Base-by-base conservation (phyloP, 1,140 invertebrate species). In the Adelges cooleyi region DNA sequence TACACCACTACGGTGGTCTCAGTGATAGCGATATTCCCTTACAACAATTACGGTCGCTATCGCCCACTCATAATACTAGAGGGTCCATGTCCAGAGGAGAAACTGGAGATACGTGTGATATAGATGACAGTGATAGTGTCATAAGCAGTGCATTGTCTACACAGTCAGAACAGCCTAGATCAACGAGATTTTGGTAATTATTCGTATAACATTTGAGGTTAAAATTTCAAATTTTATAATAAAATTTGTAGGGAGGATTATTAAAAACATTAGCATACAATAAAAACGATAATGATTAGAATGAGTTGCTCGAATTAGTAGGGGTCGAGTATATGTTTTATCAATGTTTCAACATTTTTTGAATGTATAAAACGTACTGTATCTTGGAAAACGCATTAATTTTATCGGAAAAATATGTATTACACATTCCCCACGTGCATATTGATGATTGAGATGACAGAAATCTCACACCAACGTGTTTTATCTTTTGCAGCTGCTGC, bases 131-230 rank as follows among this genome's bases (percentile, higher is more conserved):
- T 65, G 86, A 82, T 48, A 89, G 86, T 49, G 85, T 90, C 66
- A 89, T 87, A 48, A 92, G 89, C 72, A 92, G 89, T 81, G 87
- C 90, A 72, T 92, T 92, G 76, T 92, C 89, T 70, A 93, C 90
- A 65, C 90, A 93, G 76, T 91, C 89, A 70, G 90, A 93, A 78
- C 78, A 89, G 71, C 88, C 88, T 15, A 79, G 86, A 68, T 85
- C 84, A 59, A 87, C 86, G 42, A 79, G 82, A 71, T 62, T 62
- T 48, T 62, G 56, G 56, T 62, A 62, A 62, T 13, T 2, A 59
- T 18, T n/a, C n/a, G n/a, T 33, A 33, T 33, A 6, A 33, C 11
- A 33, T 6, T 33, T 33, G 5, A 33, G 11, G 11, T 33, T 33
- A 33, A 33, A 11, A 33, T 6, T 33, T 33, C 29, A 33, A 33